A percentile compares a stretch with the other conserved stretches of the same genome.
Evolutionary conservation across 1,140 invertebrate genomes (phyloP).

Genomic region (Hylaeus volcanicus): DNA sequence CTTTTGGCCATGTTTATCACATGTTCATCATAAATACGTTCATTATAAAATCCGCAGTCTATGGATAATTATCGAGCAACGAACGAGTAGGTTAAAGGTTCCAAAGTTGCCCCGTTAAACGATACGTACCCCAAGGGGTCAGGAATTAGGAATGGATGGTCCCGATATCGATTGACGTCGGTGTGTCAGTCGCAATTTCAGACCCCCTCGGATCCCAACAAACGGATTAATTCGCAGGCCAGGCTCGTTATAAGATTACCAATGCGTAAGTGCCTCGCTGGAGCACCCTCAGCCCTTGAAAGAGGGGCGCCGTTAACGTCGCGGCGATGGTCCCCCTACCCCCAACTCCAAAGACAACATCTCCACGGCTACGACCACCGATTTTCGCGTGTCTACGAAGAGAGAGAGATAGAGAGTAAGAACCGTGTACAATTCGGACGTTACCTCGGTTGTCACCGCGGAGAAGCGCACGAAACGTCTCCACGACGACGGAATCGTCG

Average conservation of each 20-base stretch:
- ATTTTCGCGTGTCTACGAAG: slow-evolving; percentile 37
- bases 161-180: slow-evolving; percentile 41
- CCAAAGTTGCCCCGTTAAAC: neutral
- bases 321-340: neutral
- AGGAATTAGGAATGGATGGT: neutral
- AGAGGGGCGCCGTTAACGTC: slow-evolving; percentile 29
- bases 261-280: slow-evolving; percentile 44
- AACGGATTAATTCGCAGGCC: slow-evolving; percentile 44
- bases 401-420: too few species aligned
- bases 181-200: slow-evolving; percentile 52
- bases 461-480: neutral
- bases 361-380: slow-evolving; percentile 9
- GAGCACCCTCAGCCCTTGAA: slow-evolving; percentile 26
- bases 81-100: neutral
- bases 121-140: neutral
- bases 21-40: too few species aligned
- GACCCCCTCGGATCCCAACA: slow-evolving; percentile 35
- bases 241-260: slow-evolving; percentile 50
- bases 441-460: slow-evolving; percentile 12
- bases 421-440: neutral
- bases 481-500: neutral
- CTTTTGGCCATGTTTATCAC: too few species aligned
- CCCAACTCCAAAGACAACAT: slow-evolving; percentile 19
- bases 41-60: too few species aligned
- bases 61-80: neutral